Percentiles rank a stretch among this genome's conserved stretches.
Conservation (phyloP, 2,797 vertebrate genomes). For the Stomatorhinus walkeri region DNA sequence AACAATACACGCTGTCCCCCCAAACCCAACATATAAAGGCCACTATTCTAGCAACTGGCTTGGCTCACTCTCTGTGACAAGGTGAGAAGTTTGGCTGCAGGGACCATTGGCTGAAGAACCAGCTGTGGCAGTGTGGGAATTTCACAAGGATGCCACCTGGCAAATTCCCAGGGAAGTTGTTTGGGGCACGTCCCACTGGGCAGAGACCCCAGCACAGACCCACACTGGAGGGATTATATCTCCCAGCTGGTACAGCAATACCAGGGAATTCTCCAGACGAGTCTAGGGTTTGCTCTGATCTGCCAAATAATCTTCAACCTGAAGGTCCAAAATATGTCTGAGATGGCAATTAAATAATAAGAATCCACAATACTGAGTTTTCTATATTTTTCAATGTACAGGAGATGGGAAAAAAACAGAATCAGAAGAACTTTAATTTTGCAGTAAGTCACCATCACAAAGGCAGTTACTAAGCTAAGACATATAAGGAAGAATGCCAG, state of each 20-base stretch:
- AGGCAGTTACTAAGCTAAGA: neutral
- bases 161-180: neutral
- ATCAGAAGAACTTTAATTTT: neutral
- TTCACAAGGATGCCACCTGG: conserved; percentile 2
- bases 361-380: neutral
- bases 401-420: neutral
- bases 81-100: neutral
- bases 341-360: neutral
- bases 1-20: neutral
- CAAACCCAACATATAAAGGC: neutral
- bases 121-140: neutral
- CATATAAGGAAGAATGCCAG: neutral
- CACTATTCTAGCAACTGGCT: neutral
- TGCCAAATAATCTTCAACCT: neutral
- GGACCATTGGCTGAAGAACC: neutral
- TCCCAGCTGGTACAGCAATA: neutral
- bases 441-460: neutral
- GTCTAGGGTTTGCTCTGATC: neutral
- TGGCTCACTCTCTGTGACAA: neutral
- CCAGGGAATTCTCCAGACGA: neutral
- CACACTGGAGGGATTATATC: neutral
- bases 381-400: neutral
- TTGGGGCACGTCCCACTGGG: neutral
- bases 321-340: neutral
- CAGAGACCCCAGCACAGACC: neutral